A percentile compares a stretch with the other conserved stretches of the same genome.
These are phyloP conservation scores for Platalea minor DNA, from an alignment of 2,797 vertebrate genomes.

Conservation along the genomic window DNA sequence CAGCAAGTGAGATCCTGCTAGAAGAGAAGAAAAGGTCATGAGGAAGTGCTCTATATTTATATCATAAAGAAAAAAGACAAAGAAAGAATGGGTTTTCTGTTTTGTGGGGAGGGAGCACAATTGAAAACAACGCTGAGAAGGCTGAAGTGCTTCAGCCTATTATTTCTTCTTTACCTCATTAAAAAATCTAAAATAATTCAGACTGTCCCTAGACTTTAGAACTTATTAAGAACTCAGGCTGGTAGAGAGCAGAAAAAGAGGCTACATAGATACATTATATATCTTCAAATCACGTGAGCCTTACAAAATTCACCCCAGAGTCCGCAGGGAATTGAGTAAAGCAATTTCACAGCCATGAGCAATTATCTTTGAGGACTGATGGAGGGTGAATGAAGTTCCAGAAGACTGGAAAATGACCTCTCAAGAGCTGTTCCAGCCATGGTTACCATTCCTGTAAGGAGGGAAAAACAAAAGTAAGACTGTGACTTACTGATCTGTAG, in stretches of 20 bases:
- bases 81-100: not conserved
- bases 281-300: not conserved
- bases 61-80: not conserved
- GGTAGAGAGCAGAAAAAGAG: not conserved
- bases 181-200: not conserved
- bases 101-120: not conserved
- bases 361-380: not conserved
- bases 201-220: not conserved
- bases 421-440: not conserved
- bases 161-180: not conserved
- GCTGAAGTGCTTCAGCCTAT: not conserved
- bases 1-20: not conserved
- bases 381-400: not conserved
- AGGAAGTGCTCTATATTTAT: not conserved
- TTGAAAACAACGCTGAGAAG: not conserved
- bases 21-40: not conserved
- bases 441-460: not conserved
- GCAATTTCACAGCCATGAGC: not conserved
- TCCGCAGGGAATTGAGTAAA: not conserved
- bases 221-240: not conserved
- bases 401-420: slow-evolving; percentile 20
- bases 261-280: not conserved
- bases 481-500: not conserved
- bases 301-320: not conserved
- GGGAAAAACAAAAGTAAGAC: not conserved